phyloP scores from a whole-genome alignment of 2,113 vertebrate species.

The Arenaria interpres region DNA sequence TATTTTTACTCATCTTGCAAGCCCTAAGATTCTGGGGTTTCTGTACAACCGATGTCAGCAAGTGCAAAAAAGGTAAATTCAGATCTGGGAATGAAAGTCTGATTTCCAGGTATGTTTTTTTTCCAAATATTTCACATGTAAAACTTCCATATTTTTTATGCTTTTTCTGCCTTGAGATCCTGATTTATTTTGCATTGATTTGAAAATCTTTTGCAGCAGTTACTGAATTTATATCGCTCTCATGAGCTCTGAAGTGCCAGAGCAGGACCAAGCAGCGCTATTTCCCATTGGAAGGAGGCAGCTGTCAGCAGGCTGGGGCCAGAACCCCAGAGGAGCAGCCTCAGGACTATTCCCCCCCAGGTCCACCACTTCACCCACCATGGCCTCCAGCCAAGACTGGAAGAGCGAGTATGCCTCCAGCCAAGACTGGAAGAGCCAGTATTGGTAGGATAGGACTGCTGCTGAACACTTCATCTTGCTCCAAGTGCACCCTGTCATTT shows the following conservation, averaged over 20 bases:
- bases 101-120: neutral
- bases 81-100: neutral
- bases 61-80: neutral
- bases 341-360: neutral
- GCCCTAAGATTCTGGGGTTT: neutral
- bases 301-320: neutral
- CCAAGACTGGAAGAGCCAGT: conserved; percentile 8
- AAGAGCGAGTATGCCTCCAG: neutral
- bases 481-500: neutral
- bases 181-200: neutral
- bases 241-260: neutral
- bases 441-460: neutral
- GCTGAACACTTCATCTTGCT: neutral
- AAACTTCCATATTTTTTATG: neutral
- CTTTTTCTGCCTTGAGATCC: neutral
- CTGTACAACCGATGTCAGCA: neutral
- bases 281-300: neutral
- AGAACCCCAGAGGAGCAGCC: neutral
- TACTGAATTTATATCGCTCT: neutral
- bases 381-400: neutral
- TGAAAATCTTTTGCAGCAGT: neutral
- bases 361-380: neutral
- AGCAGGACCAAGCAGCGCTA: neutral
- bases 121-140: neutral
- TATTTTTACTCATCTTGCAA: conserved; percentile 24